A percentile compares a stretch with the other conserved stretches of the same genome.
These are phyloP conservation scores for Bombus picipes DNA, from an alignment of 1,140 invertebrate species.

Conservation along the genomic window DNA sequence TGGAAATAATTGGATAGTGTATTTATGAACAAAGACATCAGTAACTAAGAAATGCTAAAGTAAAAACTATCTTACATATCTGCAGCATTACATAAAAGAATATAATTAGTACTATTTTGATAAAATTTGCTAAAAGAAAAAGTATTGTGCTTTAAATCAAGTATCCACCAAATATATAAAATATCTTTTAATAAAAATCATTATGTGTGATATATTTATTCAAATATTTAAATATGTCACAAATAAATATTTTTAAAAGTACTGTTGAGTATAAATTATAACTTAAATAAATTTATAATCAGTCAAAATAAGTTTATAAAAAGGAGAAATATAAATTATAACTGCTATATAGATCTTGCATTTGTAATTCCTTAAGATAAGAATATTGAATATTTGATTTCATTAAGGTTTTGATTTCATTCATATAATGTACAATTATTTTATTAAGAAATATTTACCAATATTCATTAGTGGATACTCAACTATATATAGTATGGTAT, in stretches of 20 bases:
- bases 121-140: not conserved
- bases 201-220: not conserved
- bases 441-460: slow-evolving; percentile 12
- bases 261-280: not conserved
- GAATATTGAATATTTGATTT: slow-evolving; percentile 14
- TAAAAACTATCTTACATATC: slow-evolving; percentile 3
- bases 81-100: not conserved
- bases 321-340: slow-evolving; percentile 4
- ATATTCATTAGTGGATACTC: slow-evolving; percentile 34
- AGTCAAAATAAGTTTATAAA: not conserved
- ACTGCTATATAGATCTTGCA: not conserved
- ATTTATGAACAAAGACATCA: not conserved
- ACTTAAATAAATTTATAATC: not conserved
- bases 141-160: slow-evolving; percentile 5
- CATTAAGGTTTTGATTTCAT: not conserved
- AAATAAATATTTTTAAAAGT: slow-evolving; percentile 4
- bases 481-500: slow-evolving; percentile 7
- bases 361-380: not conserved
- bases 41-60: not conserved
- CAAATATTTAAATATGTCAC: not conserved
- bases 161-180: slow-evolving; percentile 35
- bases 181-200: not conserved
- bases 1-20: slow-evolving; percentile 4
- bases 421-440: not conserved
- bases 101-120: not conserved